Evolutionary conservation across 2,888 invertebrate genomes (phyloP).

Genomic region (Acholoe squamosa): DNA sequence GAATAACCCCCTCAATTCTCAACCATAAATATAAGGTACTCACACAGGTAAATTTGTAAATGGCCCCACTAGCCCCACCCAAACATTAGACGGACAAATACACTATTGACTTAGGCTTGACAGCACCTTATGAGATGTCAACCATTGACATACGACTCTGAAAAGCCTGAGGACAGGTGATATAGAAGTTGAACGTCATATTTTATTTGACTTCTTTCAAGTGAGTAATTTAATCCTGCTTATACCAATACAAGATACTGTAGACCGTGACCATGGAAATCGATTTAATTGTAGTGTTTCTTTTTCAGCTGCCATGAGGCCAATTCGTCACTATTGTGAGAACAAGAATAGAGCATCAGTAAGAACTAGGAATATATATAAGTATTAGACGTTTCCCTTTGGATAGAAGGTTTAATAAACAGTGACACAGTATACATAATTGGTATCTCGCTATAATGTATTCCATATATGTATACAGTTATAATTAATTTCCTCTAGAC

Average conservation of each 20-base stretch:
- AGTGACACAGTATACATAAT: too few relatives aligned
- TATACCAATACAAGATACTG: background rate
- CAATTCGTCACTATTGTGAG: background rate
- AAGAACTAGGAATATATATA: too few relatives aligned
- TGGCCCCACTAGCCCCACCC: too few relatives aligned
- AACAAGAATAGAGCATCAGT: too few relatives aligned
- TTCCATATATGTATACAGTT: too few relatives aligned
- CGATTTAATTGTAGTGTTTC: conserved; percentile 18
- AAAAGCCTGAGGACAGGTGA: conserved; percentile 6
- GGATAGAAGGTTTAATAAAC: too few relatives aligned
- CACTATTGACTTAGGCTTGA: background rate
- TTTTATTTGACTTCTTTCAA: background rate
- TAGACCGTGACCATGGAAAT: background rate
- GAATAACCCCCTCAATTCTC: too few relatives aligned
- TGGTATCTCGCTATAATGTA: too few relatives aligned
- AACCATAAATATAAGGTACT: too few relatives aligned
- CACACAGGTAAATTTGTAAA: too few relatives aligned
- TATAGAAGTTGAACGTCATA: background rate
- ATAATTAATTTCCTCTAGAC: too few relatives aligned
- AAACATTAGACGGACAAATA: background rate
- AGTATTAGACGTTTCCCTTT: too few relatives aligned
- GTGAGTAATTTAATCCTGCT: background rate
- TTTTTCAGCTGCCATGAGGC: background rate
- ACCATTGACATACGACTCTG: background rate
- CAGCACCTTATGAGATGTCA: background rate